A percentile compares a stretch with the other conserved stretches of the same genome.
Evolutionary conservation across 2,888 invertebrate species (phyloP).

Genomic region (Mesorhabditis spiculigera): DNA sequence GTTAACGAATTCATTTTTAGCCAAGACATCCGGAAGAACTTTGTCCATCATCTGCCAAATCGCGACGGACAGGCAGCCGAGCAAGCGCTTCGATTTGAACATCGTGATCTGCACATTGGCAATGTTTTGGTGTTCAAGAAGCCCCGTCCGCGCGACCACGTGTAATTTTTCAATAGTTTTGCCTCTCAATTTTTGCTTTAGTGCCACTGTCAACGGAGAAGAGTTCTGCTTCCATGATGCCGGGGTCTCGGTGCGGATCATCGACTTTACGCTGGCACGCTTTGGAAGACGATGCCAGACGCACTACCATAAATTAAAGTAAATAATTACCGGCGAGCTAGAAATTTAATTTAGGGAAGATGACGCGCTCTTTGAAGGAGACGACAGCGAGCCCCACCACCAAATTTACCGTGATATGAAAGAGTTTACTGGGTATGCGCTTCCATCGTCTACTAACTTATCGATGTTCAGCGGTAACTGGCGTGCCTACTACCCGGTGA

Average conservation of each 20-base stretch:
- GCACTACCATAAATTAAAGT: not conserved
- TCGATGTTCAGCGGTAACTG: no score
- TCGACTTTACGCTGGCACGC: constrained; percentile 1
- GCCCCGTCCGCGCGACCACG: not conserved
- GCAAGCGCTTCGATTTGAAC: not conserved
- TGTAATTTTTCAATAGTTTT: not conserved
- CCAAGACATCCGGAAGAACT: not conserved
- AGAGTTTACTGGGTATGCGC: not conserved
- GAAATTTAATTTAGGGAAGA: not conserved
- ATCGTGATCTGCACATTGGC: not conserved
- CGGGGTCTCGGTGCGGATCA: not conserved
- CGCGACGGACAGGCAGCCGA: not conserved
- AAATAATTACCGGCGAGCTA: not conserved
- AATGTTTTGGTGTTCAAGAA: not conserved
- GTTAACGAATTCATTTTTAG: not conserved
- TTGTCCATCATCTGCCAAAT: not conserved
- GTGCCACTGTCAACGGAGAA: not conserved
- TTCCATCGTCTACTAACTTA: no score
- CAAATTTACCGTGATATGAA: not conserved
- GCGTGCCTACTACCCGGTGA: no score
- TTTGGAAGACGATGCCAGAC: not conserved
- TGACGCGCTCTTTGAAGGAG: not conserved
- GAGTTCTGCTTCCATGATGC: not conserved
- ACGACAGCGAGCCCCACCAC: not conserved
- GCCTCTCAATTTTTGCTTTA: not conserved